These are phyloP conservation scores for Andrena chrysosceles DNA, from an alignment of 2,888 invertebrate genomes.

Conservation along the genomic window DNA sequence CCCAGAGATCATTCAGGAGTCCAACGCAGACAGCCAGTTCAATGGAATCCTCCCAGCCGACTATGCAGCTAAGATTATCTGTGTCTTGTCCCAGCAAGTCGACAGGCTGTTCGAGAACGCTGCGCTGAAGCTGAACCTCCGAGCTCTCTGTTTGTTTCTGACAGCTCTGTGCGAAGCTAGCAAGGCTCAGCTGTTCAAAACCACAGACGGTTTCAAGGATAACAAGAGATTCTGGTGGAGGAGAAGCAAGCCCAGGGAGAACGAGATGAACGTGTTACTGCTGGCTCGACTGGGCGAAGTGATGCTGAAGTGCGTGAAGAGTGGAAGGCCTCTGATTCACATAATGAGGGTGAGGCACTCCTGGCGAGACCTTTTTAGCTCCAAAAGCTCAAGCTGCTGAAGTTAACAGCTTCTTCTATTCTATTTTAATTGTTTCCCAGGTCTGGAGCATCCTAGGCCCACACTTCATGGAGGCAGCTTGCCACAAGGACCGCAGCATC, in stretches of 20 bases:
- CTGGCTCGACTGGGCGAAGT: slow-evolving; percentile 95
- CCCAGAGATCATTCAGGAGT: slow-evolving; percentile 88
- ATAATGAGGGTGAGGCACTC: slow-evolving; percentile 89
- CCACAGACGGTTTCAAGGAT: slow-evolving; percentile 75
- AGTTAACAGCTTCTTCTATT: neutral
- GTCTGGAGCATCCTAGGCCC: slow-evolving; percentile 96
- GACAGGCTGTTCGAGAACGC: slow-evolving; percentile 96
- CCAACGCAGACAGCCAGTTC: slow-evolving; percentile 86
- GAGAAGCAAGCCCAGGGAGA: slow-evolving; percentile 81
- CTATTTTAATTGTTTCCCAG: slow-evolving; percentile 51
- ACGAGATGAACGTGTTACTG: slow-evolving; percentile 86
- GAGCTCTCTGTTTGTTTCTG: slow-evolving; percentile 93
- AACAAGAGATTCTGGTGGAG: slow-evolving; percentile 83
- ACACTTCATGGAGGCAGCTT: slow-evolving; percentile 98
- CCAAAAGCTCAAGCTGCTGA: neutral
- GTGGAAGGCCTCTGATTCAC: slow-evolving; percentile 95
- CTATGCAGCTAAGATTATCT: slow-evolving; percentile 95
- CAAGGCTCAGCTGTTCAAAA: slow-evolving; percentile 88
- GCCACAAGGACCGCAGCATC: slow-evolving; percentile 94
- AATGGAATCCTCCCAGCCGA: slow-evolving; percentile 90
- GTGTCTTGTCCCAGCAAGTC: slow-evolving; percentile 95
- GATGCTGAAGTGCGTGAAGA: slow-evolving; percentile 93
- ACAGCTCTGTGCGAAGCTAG: slow-evolving; percentile 94
- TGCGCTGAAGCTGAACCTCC: slow-evolving; percentile 93
- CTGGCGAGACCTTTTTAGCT: neutral